Conservation (phyloP, 2,113 vertebrate genomes). For the Uria lomvia region DNA sequence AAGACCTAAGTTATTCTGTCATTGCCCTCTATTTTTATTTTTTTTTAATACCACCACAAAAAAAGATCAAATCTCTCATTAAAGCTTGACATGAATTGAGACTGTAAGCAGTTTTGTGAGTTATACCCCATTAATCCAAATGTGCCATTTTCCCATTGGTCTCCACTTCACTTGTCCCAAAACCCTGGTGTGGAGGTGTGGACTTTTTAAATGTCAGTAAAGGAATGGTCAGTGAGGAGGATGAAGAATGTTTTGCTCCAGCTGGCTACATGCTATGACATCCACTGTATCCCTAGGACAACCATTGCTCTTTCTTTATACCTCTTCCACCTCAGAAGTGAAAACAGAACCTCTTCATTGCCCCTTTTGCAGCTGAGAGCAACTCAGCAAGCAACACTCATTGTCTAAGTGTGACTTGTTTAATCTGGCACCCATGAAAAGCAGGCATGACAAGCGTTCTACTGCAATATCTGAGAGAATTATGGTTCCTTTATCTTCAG, state of each 20-base stretch:
- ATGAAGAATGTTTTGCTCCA: background rate
- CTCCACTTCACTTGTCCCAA: background rate
- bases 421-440: background rate
- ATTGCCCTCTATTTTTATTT: background rate
- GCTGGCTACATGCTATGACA: background rate
- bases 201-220: background rate
- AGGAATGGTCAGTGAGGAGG: background rate
- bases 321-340: background rate
- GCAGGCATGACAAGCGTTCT: slow-evolving; percentile 22
- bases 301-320: background rate
- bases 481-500: background rate
- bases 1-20: background rate
- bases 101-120: background rate
- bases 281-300: background rate
- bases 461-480: slow-evolving; percentile 9
- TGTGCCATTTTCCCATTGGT: background rate
- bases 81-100: background rate
- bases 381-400: background rate
- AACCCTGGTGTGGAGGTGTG: background rate
- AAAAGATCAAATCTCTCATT: background rate
- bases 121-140: background rate
- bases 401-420: background rate
- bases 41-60: background rate
- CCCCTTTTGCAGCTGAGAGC: background rate
- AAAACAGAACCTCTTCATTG: background rate